phyloP scores from a whole-genome alignment of 1,140 invertebrate species.

The Caenorhabditis latens region DNA sequence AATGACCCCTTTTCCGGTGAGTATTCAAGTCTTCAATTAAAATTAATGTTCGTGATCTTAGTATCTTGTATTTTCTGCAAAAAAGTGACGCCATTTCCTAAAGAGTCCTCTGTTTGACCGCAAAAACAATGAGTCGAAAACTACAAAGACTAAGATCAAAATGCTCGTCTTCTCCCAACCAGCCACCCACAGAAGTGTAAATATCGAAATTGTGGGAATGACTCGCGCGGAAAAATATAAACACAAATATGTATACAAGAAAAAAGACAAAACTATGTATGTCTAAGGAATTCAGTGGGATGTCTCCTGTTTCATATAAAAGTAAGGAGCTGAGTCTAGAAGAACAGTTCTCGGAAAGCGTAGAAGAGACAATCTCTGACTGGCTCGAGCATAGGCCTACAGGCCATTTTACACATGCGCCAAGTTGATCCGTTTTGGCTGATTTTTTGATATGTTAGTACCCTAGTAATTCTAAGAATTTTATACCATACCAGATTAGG shows the following conservation, averaged over 20 bases:
- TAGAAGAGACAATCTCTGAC: no score
- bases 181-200: conserved; percentile 28
- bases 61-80: background rate
- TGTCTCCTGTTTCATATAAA: background rate
- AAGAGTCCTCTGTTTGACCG: background rate
- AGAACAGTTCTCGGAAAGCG: background rate
- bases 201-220: background rate
- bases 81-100: background rate
- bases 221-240: background rate
- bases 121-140: background rate
- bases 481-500: no score
- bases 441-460: no score
- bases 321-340: background rate
- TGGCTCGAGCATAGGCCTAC: no score
- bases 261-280: background rate
- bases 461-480: no score
- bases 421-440: no score
- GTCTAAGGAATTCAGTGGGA: conserved; percentile 3
- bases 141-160: conserved; percentile 50
- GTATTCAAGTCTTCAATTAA: background rate
- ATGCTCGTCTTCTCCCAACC: conserved; percentile 28
- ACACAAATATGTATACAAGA: conserved; percentile 49
- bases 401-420: no score
- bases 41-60: background rate
- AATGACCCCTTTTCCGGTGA: conserved; percentile 25